A percentile compares a stretch with the other conserved stretches of the same genome.
These are phyloP conservation scores for Paracentrotus lividus DNA, from an alignment of 53 echinoderm and acorn worm genomes.

Conservation along the genomic window DNA sequence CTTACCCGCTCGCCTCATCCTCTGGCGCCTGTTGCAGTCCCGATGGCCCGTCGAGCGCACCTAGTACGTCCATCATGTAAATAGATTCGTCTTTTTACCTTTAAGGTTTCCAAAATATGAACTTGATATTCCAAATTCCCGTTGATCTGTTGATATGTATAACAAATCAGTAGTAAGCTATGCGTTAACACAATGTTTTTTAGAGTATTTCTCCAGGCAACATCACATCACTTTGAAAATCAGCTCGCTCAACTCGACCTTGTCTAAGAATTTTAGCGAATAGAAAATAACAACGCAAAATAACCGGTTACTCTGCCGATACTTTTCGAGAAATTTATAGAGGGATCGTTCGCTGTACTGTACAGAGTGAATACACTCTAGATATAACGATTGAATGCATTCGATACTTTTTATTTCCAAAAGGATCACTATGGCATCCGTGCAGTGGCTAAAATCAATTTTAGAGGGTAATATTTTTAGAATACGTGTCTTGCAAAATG, in stretches of 20 bases:
- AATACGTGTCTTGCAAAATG: neutral
- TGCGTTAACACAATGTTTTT: neutral
- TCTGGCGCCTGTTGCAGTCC: conserved; percentile 50
- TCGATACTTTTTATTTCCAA: neutral
- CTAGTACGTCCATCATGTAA: conserved; percentile 62
- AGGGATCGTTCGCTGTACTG: neutral
- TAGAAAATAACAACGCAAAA: neutral
- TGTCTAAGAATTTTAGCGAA: too few relatives aligned
- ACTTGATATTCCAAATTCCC: neutral
- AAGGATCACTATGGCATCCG: conserved; percentile 30
- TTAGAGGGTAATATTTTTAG: neutral
- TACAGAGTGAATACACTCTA: neutral
- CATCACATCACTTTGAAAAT: neutral
- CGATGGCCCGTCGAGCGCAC: conserved; percentile 63
- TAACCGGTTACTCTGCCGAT: neutral
- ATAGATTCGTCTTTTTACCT: neutral
- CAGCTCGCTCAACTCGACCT: neutral
- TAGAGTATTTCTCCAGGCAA: neutral
- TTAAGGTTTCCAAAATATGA: neutral
- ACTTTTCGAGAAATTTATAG: neutral
- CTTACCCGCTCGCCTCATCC: conserved; percentile 69
- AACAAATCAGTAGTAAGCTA: neutral
- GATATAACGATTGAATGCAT: neutral
- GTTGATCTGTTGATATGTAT: neutral
- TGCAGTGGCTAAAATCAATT: neutral